These are phyloP conservation scores for Ctenicera cuprea DNA, from an alignment of 2,888 invertebrate species.

Conservation along the genomic window DNA sequence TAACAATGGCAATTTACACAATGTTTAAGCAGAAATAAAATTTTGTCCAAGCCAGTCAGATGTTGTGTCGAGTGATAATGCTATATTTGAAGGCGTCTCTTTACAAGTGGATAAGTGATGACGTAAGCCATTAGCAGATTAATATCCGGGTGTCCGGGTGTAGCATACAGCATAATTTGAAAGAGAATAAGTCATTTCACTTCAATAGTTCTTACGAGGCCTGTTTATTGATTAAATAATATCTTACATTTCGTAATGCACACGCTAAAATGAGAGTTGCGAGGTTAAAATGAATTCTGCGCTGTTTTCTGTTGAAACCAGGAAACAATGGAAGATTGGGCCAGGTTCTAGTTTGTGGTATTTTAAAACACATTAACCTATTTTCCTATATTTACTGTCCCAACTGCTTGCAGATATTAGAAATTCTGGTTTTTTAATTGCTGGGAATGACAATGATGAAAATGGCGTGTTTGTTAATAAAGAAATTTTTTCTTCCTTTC, in stretches of 20 bases:
- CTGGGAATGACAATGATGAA: constrained; percentile 16
- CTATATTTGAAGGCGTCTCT: constrained; percentile 38
- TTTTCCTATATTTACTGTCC: constrained; percentile 22
- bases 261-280: constrained; percentile 18
- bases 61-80: constrained; percentile 23
- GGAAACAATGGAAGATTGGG: constrained; percentile 37
- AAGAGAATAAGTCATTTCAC: constrained; percentile 40
- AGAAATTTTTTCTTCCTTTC: no score
- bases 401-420: neutral
- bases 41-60: constrained; percentile 12
- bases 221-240: constrained; percentile 23
- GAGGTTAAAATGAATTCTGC: constrained; percentile 22
- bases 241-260: constrained; percentile 9
- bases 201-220: constrained; percentile 12
- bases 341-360: constrained; percentile 26
- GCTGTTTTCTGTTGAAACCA: constrained; percentile 38
- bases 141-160: constrained; percentile 46
- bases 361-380: constrained; percentile 48
- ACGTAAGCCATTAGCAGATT: constrained; percentile 51
- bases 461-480: neutral
- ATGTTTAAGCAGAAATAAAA: neutral
- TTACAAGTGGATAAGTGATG: constrained; percentile 47
- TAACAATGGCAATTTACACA: constrained; percentile 22
- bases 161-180: constrained; percentile 32
- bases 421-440: constrained; percentile 22